phyloP scores from a whole-genome alignment of 2,797 vertebrate genomes.

The Chelonia mydas region DNA sequence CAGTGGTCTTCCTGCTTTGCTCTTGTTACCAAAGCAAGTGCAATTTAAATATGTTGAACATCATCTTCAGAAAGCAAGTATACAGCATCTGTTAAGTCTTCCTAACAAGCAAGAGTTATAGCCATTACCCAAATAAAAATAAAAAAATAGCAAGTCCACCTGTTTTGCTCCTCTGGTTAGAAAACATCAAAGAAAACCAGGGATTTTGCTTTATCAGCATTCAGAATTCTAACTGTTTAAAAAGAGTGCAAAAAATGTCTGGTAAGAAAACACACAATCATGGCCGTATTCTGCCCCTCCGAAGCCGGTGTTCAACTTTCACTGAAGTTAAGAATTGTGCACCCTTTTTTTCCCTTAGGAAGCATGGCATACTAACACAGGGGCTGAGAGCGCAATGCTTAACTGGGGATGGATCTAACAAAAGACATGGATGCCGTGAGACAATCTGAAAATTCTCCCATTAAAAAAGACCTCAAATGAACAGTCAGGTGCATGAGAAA shows the following conservation, averaged over 20 bases:
- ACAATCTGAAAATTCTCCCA: constrained; percentile 46
- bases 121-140: not conserved
- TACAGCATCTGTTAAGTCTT: constrained; percentile 37
- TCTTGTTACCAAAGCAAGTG: constrained; percentile 32
- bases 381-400: constrained; percentile 8
- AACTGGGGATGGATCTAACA: constrained; percentile 12
- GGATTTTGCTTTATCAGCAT: constrained; percentile 7
- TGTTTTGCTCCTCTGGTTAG: constrained; percentile 17
- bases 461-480: constrained; percentile 57
- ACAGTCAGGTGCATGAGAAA: constrained; percentile 51
- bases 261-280: constrained; percentile 30
- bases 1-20: constrained; percentile 54
- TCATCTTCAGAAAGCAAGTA: constrained; percentile 49
- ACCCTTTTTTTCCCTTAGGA: constrained; percentile 46
- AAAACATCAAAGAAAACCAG: not conserved
- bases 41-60: constrained; percentile 32
- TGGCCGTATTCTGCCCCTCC: not conserved
- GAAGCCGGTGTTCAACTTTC: constrained; percentile 24
- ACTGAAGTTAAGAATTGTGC: constrained; percentile 29
- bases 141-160: not conserved
- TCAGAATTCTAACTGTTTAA: constrained; percentile 23
- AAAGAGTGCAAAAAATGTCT: constrained; percentile 39
- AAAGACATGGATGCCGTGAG: constrained; percentile 25
- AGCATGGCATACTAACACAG: not conserved
- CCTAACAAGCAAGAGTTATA: constrained; percentile 38